Conservation (phyloP, 2,113 vertebrate species). For the Hydrolagus affinis region DNA sequence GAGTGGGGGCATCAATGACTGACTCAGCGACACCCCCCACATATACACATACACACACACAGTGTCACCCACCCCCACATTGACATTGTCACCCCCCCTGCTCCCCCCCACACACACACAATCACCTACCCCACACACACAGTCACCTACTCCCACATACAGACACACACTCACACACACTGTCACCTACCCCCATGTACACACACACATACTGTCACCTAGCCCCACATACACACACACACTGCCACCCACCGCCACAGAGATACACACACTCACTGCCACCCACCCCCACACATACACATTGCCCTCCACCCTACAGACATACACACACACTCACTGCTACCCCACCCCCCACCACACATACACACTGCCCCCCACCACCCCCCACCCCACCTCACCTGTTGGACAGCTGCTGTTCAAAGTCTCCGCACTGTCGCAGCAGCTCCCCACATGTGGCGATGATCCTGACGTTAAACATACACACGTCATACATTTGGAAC, state of each 20-base stretch:
- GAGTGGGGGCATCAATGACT: neutral
- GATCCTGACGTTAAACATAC: slow-evolving; percentile 48
- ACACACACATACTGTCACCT: neutral
- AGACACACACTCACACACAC: no score
- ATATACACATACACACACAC: neutral
- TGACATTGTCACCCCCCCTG: no score
- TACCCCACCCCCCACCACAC: neutral
- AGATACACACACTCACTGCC: neutral
- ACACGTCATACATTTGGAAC: neutral
- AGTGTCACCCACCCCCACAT: neutral
- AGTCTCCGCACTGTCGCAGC: slow-evolving; percentile 64
- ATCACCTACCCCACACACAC: no score
- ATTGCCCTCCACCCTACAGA: no score
- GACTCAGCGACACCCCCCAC: neutral
- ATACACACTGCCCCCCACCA: no score
- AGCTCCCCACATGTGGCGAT: slow-evolving; percentile 69
- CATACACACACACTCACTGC: neutral
- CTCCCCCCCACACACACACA: neutral
- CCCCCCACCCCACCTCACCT: slow-evolving; percentile 45
- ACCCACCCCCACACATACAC: no score
- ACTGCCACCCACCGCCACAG: neutral
- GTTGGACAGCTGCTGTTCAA: slow-evolving; percentile 69
- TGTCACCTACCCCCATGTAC: no score
- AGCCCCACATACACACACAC: neutral
- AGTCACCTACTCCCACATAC: no score